Evolutionary conservation across 2,797 vertebrate species (phyloP).

Genomic region (Eulemur rubriventer): DNA sequence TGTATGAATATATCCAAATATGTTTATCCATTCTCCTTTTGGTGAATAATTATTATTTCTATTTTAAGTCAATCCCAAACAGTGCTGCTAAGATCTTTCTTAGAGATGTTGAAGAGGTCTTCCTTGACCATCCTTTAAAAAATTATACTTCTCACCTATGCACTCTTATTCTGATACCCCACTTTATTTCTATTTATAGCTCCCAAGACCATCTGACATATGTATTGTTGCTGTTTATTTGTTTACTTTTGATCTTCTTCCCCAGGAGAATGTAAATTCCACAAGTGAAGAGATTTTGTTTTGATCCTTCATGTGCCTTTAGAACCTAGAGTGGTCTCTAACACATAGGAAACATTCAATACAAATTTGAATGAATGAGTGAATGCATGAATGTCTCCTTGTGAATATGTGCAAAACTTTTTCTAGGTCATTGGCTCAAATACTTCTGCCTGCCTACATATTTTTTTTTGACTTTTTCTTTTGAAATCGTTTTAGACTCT

Average conservation of each 20-base stretch:
- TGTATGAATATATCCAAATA: not conserved
- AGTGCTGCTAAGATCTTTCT: not conserved
- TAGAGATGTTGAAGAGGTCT: not conserved
- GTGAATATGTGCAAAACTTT: not conserved
- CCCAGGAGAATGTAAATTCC: not conserved
- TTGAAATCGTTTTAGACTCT: slow-evolving; percentile 20
- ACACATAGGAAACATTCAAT: not conserved
- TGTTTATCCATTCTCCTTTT: not conserved
- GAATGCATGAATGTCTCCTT: not conserved
- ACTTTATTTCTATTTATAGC: not conserved
- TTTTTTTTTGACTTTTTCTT: not conserved
- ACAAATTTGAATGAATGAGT: not conserved
- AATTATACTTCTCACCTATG: not conserved
- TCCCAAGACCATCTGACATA: not conserved
- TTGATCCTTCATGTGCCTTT: not conserved
- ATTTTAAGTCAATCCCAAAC: not conserved
- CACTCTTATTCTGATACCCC: not conserved
- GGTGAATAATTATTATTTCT: not conserved
- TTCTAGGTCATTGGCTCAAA: not conserved
- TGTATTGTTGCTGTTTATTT: not conserved
- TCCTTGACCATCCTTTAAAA: not conserved
- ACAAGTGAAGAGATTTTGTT: not conserved
- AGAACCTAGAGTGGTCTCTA: not conserved
- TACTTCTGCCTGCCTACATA: not conserved
- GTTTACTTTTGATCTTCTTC: not conserved